Evolutionary conservation across 2,888 invertebrate genomes (phyloP), one percentile per base, ranked within the genome.

Genomic region (Lochmaea crataegi): DNA sequence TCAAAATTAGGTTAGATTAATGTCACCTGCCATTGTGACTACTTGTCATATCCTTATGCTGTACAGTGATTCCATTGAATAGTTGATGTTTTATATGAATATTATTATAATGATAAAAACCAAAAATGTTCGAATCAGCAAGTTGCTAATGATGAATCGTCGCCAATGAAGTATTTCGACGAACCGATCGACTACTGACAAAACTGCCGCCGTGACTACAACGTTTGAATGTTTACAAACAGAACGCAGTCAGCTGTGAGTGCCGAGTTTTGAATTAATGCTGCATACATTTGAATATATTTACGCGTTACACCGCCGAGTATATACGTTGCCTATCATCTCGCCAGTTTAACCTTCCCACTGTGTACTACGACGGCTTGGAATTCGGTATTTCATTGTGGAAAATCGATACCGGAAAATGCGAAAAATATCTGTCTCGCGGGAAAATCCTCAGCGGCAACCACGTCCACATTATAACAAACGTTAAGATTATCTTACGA

Each of bases 261-360:
- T 85, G 85, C 83, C 85, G 85, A 86, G 86, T 82, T 82, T 84
- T 86, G 86, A 87, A 87, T 87, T 87, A 86, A 87, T 87, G 86
- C 85, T 83, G 87, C 87, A 87, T 87, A 87, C 85, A 87, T 87
- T 87, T 87, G 86, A 87, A 87, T 87, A 87, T 84, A 87, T 87
- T 87, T 87, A 83, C 85, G 77, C 77, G 77, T 79, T 77, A 78
- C 75, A 73, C 73, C 72, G 71, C 65, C 64, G 74, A 69, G 61
- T 65, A 74, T 77, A 77, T 76, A 78, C 77, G 77, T 76, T 78
- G 76, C 78, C 76, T 76, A 78, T 77, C 77, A 77, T 77, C 76
- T 53, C 75, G 71, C 65, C 76, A 71, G 72, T 75, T 73, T 75
- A 77, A 75, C 77, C 75, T 76, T 74, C 74, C 76, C 72, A 74